Evolutionary conservation across 2,113 vertebrate genomes (phyloP), one percentile per base, ranked within the genome.

Genomic region (Lasiurus cinereus): DNA sequence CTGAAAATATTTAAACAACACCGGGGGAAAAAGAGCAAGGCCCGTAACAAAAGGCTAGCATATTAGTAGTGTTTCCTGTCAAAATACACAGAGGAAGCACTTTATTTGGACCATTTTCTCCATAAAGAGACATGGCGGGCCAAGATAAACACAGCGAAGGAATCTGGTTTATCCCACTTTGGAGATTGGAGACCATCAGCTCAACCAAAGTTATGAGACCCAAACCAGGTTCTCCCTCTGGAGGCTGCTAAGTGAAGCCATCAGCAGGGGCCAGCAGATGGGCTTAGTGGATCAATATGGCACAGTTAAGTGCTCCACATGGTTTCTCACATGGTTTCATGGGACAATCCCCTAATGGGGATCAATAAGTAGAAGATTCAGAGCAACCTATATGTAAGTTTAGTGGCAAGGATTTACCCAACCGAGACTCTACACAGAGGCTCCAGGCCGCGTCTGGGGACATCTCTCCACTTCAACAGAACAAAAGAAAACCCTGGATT

Each of bases 11-110:
- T 98, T 98, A 97, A 98, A 98, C 97, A 98, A 98, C 98, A 97
- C 96, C 29, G 8, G 96, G 98, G 98, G 98, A 98, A 76, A 98
- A 98, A 97, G 97, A 98, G 97, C 97, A 97, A 98, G 98, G 98
- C 98, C 97, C 97, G 98, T 97, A 98, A 98, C 98, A 98, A 98
- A 98, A 98, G 98, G 98, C 97, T 98, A 98, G 98, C 97, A 93
- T 98, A 98, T 98, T 98, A 98, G 98, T 98, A 97, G 97, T 98
- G 98, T 98, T 99, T 98, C 98, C 98, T 98, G 98, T 98, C 98
- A 98, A 98, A 98, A 98, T 98, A 98, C 98, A 98, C 98, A 98
- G 98, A 98, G 98, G 98, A 99, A 99, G 97, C 98, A 98, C 98
- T 98, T 98, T 97, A 97, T 98, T 98, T 98, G 98, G 98, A 98